These are phyloP conservation scores for Melanitta fusca DNA, from an alignment of 2,797 vertebrate genomes.

Conservation along the genomic window DNA sequence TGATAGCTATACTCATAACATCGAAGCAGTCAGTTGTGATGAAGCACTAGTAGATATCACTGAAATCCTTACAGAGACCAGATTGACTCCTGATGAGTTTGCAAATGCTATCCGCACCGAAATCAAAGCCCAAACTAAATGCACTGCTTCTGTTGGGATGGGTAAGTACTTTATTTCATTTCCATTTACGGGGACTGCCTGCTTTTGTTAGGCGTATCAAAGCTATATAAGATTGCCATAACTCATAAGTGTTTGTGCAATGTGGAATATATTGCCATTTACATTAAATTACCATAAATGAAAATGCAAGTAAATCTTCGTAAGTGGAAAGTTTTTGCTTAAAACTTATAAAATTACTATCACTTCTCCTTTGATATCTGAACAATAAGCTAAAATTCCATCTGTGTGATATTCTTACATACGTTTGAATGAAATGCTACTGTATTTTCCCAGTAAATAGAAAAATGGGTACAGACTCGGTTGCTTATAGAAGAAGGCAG, in stretches of 20 bases:
- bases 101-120: slow-evolving; percentile 88
- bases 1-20: slow-evolving; percentile 93
- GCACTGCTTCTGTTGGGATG: slow-evolving; percentile 95
- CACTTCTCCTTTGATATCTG: background rate
- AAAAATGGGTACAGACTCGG: background rate
- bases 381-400: background rate
- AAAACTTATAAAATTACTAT: background rate
- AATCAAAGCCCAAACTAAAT: slow-evolving; percentile 91
- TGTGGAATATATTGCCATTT: background rate
- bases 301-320: background rate
- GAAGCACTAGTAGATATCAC: slow-evolving; percentile 94
- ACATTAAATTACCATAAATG: background rate
- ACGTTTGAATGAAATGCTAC: background rate
- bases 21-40: slow-evolving; percentile 98
- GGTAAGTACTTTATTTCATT: slow-evolving; percentile 79
- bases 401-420: background rate
- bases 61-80: slow-evolving; percentile 88
- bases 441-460: background rate
- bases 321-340: background rate
- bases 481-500: background rate
- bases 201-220: background rate
- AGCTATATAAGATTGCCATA: background rate
- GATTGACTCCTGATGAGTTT: slow-evolving; percentile 87
- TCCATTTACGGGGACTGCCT: background rate
- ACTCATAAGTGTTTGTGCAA: background rate